phyloP scores from a whole-genome alignment of 2,888 invertebrate genomes.

The Palloptera scutellata region DNA sequence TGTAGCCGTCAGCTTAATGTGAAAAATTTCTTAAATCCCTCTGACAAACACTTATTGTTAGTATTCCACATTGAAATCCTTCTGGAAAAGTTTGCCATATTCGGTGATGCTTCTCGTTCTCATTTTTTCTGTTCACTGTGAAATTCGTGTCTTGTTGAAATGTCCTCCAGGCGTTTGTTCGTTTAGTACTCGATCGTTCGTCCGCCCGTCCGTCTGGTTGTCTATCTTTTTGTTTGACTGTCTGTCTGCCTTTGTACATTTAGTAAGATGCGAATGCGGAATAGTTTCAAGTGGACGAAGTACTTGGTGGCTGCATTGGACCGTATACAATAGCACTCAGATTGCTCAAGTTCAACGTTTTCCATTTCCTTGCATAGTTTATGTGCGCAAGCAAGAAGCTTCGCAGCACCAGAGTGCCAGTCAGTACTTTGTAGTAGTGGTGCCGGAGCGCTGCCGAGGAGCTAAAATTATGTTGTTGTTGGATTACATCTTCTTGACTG shows the following conservation, averaged over 20 bases:
- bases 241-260: neutral
- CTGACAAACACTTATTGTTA: constrained; percentile 13
- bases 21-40: constrained; percentile 16
- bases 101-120: neutral
- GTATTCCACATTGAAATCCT: constrained; percentile 9
- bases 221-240: too few species aligned
- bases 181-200: constrained; percentile 10
- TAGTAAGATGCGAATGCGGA: neutral
- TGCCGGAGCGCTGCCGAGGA: too few species aligned
- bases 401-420: too few species aligned
- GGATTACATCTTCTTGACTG: too few species aligned
- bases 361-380: too few species aligned
- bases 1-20: constrained; percentile 17
- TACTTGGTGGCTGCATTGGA: constrained; percentile 16
- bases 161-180: constrained; percentile 1
- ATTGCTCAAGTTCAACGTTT: constrained; percentile 11
- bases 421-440: too few species aligned
- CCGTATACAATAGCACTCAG: constrained; percentile 13
- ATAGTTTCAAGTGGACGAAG: neutral
- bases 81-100: constrained; percentile 11
- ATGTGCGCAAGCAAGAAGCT: too few species aligned
- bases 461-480: too few species aligned
- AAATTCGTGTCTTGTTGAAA: neutral
- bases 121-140: neutral
- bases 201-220: neutral